Base-by-base conservation (phyloP, 2,113 vertebrate species). In the Xyliphius kryptos region DNA sequence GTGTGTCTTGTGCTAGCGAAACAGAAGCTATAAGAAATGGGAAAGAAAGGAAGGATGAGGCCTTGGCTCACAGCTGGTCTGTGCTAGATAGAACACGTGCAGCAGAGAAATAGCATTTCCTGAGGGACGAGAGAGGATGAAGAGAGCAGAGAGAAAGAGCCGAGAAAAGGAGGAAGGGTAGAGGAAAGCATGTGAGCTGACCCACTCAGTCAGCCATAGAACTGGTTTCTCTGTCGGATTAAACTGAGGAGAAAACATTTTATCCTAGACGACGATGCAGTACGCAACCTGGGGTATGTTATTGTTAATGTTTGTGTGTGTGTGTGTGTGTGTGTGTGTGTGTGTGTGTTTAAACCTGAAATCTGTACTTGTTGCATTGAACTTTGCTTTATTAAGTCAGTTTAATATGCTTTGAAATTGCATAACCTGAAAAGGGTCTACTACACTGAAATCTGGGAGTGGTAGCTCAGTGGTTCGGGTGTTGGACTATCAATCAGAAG, bases 91-190 rank as follows among this genome's bases (percentile, higher is more conserved):
- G 64, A 66, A 43, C 54, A 58, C 20, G 47, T 66, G 36, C 15
- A 16, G 19, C 32, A 46, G 53, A 65, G 63, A 65, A 56, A 65
- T 38, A 48, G 26, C 50, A 21, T 56, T 56, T 58, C 55, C 63
- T 66, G 22, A 56, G 57, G 69, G 67, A 66, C 60, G 19, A 49
- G 53, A 57, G 46, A 57, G 57, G 70, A 63, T 40, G 19, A 32
- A 54, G 21, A 47, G 47, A 62, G 16, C 50, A 17, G 20, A 55
- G 51, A 49, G 55, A 51, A 13, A 26, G 41, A 53, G 52, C 16
- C 56, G 73, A 77, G 75, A 32, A 6, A 76, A 69, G 68, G 70
- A 59, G 55, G 16, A 49, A 66, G 64, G 15, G 41, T 58, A 62
- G 71, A 40, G 58, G 67, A 47, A 37, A 72, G 63, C 40, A 26